Percentiles rank a stretch among this genome's conserved stretches.
Conservation (phyloP, 1,140 invertebrate genomes). For the Druon quercuslanigerum region DNA sequence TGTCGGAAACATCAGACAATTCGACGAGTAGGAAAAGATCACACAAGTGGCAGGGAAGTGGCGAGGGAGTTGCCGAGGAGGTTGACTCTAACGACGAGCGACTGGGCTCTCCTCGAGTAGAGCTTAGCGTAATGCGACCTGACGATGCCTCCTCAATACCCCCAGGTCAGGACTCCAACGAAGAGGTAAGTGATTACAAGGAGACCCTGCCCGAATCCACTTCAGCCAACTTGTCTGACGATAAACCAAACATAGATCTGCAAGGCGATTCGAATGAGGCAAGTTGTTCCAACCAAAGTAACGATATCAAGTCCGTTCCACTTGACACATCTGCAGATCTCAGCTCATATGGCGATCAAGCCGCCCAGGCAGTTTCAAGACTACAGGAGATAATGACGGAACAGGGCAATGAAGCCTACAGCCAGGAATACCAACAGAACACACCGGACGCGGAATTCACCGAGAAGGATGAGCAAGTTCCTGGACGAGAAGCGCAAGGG, state of each 20-base stretch:
- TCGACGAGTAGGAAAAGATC: slow-evolving; percentile 67
- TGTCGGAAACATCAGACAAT: slow-evolving; percentile 69
- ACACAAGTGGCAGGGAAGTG: slow-evolving; percentile 71
- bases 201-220: slow-evolving; percentile 73
- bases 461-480: neutral
- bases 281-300: slow-evolving; percentile 57
- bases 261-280: slow-evolving; percentile 66
- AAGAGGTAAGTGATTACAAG: slow-evolving; percentile 76
- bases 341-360: neutral
- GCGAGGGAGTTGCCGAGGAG: slow-evolving; percentile 70
- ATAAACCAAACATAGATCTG: slow-evolving; percentile 74
- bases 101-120: slow-evolving; percentile 61
- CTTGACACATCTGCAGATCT: slow-evolving; percentile 24
- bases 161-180: slow-evolving; percentile 69
- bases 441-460: neutral
- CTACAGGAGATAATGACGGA: neutral
- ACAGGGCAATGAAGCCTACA: slow-evolving; percentile 8
- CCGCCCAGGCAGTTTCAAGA: neutral
- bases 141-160: slow-evolving; percentile 67
- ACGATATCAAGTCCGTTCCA: slow-evolving; percentile 52
- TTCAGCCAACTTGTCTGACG: slow-evolving; percentile 75
- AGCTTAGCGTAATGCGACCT: slow-evolving; percentile 56
- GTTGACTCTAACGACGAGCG: slow-evolving; percentile 71
- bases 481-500: too few species aligned
- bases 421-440: slow-evolving; percentile 32